Base-by-base conservation (phyloP, 2,888 invertebrate genomes). In the Cephus nigrinus region DNA sequence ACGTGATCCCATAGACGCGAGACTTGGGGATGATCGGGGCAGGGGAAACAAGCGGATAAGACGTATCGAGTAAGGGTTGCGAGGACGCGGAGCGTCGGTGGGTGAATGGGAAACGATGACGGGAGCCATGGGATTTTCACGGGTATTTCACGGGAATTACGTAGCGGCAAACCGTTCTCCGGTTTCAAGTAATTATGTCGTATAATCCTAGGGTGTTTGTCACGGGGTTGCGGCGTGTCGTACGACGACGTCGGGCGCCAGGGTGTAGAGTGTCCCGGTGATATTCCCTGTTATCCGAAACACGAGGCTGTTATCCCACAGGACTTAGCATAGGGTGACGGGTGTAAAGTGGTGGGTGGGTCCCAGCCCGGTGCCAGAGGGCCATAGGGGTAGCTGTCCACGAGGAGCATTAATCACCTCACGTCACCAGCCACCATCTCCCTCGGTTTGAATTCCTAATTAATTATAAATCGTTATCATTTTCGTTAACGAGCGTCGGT, bases 221-320 rank as follows among this genome's bases (percentile, higher is more conserved):
- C 89, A 88, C 87, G 84, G 84, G 78, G 78, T 75, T 75, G 75
- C 36, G 78, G 78, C 68, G 78, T 75, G 74, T 36, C 3, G 73
- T 40, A 33, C 31, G 77, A 69, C 34, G 73, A 71, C 79, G 82
- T 80, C 81, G 81, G 82, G 80, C 83, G 84, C 82, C 82, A 80
- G 75, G 87, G 88, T 85, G 87, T 88, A 88, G 87, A 85, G 86
- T 87, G 83, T 86, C 86, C 85, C 85, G 88, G 87, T 88, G 90
- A 91, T 90, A 90, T 89, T 88, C 90, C 86, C 88, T 88, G 91
- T 90, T 90, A 90, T 90, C 89, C 90, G 91, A 90, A 90, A 89
- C 91, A 88, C 89, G 88, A 87, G 88, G 88, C 87, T 88, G 90
- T 89, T 90, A 90, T 90, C 90, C 90, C 90, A 88, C 89, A 90